Percentiles rank a stretch among this genome's conserved stretches.
Conservation (phyloP, 2,888 invertebrate species). For the Meta bourneti region DNA sequence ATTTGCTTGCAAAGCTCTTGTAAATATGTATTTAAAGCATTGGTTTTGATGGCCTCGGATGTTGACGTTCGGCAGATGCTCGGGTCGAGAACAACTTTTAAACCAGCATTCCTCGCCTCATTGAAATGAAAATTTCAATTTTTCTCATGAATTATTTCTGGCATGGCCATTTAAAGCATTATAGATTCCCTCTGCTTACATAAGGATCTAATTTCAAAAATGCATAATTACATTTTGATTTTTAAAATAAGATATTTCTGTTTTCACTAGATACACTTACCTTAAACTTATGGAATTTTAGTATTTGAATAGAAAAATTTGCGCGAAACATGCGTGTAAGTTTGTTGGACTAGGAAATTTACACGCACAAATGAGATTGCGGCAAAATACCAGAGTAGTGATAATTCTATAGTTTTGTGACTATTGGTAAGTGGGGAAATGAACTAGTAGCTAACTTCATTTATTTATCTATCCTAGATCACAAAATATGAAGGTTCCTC, state of each 20-base stretch:
- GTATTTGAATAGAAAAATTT: not conserved
- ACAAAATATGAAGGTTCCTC: constrained; percentile 29
- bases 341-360: constrained; percentile 30
- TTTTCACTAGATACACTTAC: not conserved
- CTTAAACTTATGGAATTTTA: not conserved
- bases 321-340: constrained; percentile 49
- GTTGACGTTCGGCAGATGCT: not conserved
- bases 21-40: constrained; percentile 19
- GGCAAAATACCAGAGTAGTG: constrained; percentile 9
- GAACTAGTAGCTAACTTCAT: not conserved
- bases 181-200: not conserved
- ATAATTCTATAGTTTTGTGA: no score
- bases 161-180: not conserved
- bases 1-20: constrained; percentile 60
- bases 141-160: not conserved
- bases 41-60: constrained; percentile 12
- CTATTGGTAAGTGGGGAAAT: not conserved
- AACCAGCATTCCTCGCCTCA: not conserved
- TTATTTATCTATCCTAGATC: not conserved
- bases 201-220: not conserved
- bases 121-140: not conserved
- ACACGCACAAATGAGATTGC: constrained; percentile 54
- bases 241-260: not conserved
- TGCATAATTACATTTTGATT: not conserved
- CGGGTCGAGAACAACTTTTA: not conserved